Base-by-base conservation (phyloP, 1,140 invertebrate genomes). In the Danaus plexippus region DNA sequence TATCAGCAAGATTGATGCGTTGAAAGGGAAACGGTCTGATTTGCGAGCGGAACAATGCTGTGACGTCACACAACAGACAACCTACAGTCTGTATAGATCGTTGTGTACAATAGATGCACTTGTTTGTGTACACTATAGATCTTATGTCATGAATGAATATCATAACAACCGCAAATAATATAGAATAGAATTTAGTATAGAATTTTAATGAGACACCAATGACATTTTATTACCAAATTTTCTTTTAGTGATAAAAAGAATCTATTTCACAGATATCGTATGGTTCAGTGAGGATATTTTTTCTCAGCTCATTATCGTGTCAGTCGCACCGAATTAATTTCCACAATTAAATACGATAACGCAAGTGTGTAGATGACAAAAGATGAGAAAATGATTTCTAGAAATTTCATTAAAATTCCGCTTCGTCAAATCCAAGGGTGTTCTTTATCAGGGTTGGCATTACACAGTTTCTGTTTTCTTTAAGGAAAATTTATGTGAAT, bases 391-490 rank as follows among this genome's bases (percentile, higher is more conserved):
- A 80, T 80, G 69, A 81, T 85, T 77, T 77, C 80, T 74, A 78
- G 71, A 82, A 80, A 80, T 85, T 83, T 83, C 80, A 85, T 85
- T 82, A 82, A 83, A 85, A 83, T 85, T 85, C 80, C 80, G 73
- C 75, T 77, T 77, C 80, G 74, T 79, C 77, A 80, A 80, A 67
- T 80, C 69, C 66, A 61, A 71, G 72, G 68, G 68, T 52, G 60
- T 68, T 66, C 59, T 51, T 63, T 45, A 52, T 51, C 52, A 85
- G 82, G 82, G 82, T 52, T 81, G 73, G 11, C 75, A 64, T 32
- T 32, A 32, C 22, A 32, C 22, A 32, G 22, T 32, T 32, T 32
- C 22, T 32, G 5, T 32, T 32, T 32, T 3, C 22, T 32, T 32
- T 32, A 6, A 32, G 22, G 22, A 32, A 32, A 32, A 32, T 6